A percentile compares a stretch with the other conserved stretches of the same genome.
Conservation (phyloP, 2,113 vertebrate genomes). For the Cyprinodon brontotheroides region DNA sequence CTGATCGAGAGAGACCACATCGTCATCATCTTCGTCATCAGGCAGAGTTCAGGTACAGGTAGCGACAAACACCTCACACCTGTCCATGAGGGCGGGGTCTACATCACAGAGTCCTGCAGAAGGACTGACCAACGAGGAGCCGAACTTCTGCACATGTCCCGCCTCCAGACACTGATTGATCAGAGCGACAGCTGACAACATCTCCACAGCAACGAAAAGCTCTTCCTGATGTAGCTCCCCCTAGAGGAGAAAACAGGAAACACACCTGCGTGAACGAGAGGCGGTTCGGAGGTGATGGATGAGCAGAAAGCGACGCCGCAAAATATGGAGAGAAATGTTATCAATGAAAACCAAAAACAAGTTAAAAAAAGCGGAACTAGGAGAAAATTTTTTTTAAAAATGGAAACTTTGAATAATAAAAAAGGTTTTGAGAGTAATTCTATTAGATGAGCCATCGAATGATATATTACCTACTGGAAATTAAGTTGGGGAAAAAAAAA, state of each 20-base stretch:
- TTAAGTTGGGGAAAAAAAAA: no score
- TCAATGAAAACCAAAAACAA: no score
- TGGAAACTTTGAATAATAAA: no score
- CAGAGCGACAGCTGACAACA: conserved; percentile 89
- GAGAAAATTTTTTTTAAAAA: no score
- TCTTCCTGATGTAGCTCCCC: conserved; percentile 87
- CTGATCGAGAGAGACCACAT: conserved; percentile 65
- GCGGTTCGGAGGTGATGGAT: no score
- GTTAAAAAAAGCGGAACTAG: no score
- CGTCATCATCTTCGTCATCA: neutral
- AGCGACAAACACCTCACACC: conserved; percentile 54
- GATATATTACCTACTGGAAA: no score
- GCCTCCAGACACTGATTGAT: conserved; percentile 85
- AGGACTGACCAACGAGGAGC: conserved; percentile 77
- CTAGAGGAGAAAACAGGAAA: conserved; percentile 56
- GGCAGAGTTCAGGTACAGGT: neutral
- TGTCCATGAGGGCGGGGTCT: conserved; percentile 76
- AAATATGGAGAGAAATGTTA: neutral
- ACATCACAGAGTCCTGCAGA: conserved; percentile 81
- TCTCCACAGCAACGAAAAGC: conserved; percentile 92
- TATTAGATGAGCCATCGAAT: no score
- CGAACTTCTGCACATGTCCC: conserved; percentile 66
- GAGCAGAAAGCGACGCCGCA: no score
- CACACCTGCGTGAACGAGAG: neutral
- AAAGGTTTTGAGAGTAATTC: no score